Base-by-base conservation (phyloP, 2,113 vertebrate species). In the Piaya cayana region DNA sequence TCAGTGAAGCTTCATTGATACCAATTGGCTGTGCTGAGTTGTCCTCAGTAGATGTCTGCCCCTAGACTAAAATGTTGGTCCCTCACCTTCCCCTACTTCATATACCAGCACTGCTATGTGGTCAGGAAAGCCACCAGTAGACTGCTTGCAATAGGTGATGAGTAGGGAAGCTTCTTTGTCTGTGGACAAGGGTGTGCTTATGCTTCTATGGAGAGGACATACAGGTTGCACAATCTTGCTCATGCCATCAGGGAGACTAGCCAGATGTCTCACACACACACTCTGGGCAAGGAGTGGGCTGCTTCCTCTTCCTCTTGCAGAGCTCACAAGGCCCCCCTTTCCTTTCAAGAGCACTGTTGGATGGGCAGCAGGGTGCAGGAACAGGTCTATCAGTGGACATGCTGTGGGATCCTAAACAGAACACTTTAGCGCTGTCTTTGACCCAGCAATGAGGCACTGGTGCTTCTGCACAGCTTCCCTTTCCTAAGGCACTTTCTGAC, bases 51-150 rank as follows among this genome's bases (percentile, higher is more conserved):
- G 1, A 52, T 30, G 2, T 29, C n/a, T 52, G 36, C 4, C 22
- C 32, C n/a, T 7, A 13, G 0, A 2, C 13, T 23, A 0, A 1
- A 17, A 21, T 0, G 2, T 10, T 2, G 0, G 1, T 42, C 36
- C 18, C 16, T 39, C 36, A 25, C 5, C 26, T 50, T 15, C 11
- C 5, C 9, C 5, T 5, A 2, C 19, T 9, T 15, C 21, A 8
- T 15, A 4, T 10, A 16, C 10, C 68, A 47, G 63, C 0, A 0
- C 15, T 2, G 0, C 8, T 15, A 13, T 1, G 1, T 11, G 34
- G 43, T 21, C 23, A 59, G 29, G 47, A 81, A 34, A 26, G 59
- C 12, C 6, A 11, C 26, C 45, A 11, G n/a, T 6, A 32, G 13
- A 26, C 15, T 53, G 55, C 32, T 16, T 6, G n/a, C 0, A 4